phyloP scores from a whole-genome alignment of 2,888 invertebrate genomes.

The Carterocephalus palaemon region DNA sequence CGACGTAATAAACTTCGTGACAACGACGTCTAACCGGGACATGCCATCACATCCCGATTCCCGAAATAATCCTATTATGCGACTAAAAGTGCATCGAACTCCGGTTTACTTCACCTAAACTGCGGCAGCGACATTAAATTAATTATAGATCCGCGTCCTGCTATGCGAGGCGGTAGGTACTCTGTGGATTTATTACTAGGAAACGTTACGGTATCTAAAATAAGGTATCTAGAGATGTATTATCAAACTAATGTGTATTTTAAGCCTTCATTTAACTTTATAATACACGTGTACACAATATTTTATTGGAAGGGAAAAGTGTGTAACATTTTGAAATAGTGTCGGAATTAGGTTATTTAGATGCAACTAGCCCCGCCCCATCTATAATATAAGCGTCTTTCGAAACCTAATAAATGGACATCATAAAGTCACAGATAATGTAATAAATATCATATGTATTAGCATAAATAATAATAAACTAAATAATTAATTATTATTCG shows the following conservation, averaged over 20 bases:
- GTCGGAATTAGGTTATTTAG: not conserved
- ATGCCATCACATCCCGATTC: constrained; percentile 39
- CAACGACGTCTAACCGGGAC: constrained; percentile 25
- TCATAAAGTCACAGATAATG: too few relatives aligned
- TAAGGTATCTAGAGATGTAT: not conserved
- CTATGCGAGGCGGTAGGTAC: constrained; percentile 1
- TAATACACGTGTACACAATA: not conserved
- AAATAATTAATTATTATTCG: too few relatives aligned
- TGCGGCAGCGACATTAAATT: constrained; percentile 48
- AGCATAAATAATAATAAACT: too few relatives aligned
- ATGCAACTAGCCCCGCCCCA: too few relatives aligned
- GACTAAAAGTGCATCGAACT: constrained; percentile 51
- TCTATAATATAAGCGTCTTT: too few relatives aligned
- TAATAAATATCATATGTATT: too few relatives aligned
- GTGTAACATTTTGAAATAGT: not conserved
- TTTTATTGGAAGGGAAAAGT: too few relatives aligned
- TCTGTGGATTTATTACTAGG: too few relatives aligned
- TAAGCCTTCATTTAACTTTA: not conserved
- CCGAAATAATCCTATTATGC: constrained; percentile 48
- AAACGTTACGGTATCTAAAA: too few relatives aligned
- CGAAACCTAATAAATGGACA: too few relatives aligned
- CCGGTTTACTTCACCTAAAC: constrained; percentile 42
- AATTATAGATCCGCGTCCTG: constrained; percentile 47
- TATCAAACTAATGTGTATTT: not conserved
- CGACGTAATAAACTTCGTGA: not conserved